phyloP scores from a whole-genome alignment of 1,140 invertebrate species.

The Aplysia californica region DNA sequence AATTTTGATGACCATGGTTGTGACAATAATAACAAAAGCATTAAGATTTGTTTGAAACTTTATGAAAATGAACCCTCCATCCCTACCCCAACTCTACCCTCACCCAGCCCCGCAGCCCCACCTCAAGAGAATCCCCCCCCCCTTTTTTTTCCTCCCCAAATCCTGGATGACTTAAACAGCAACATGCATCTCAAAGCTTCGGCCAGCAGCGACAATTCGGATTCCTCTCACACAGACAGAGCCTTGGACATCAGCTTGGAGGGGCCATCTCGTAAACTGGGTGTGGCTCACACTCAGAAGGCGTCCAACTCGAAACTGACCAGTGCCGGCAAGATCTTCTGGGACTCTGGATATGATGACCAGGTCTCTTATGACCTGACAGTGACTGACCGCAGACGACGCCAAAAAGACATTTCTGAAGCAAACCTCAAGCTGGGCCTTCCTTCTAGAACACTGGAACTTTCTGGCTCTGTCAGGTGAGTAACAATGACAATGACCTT shows the following conservation, averaged over 20 bases:
- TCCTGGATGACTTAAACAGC: constrained; percentile 26
- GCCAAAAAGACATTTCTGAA: not conserved
- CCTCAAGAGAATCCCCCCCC: too few relatives aligned
- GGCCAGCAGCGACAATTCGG: not conserved
- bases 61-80: too few relatives aligned
- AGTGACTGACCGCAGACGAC: constrained; percentile 3
- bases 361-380: constrained; percentile 17
- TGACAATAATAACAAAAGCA: not conserved
- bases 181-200: constrained; percentile 5
- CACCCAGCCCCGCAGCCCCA: too few relatives aligned
- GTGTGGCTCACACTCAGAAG: not conserved
- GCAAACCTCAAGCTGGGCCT: constrained; percentile 14
- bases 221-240: not conserved
- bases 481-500: too few relatives aligned
- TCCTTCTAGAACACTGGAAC: constrained; percentile 11
- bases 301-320: not conserved
- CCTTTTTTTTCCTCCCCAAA: too few relatives aligned
- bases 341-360: constrained; percentile 6
- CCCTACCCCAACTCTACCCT: too few relatives aligned
- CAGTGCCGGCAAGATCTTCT: constrained; percentile 5
- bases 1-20: too few relatives aligned
- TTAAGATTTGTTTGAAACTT: too few relatives aligned
- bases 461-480: constrained; percentile 8
- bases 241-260: constrained; percentile 13
- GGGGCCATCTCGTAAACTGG: constrained; percentile 20